Evolutionary conservation across 2,888 invertebrate genomes (phyloP).

Genomic region (Keiferia lycopersicella): DNA sequence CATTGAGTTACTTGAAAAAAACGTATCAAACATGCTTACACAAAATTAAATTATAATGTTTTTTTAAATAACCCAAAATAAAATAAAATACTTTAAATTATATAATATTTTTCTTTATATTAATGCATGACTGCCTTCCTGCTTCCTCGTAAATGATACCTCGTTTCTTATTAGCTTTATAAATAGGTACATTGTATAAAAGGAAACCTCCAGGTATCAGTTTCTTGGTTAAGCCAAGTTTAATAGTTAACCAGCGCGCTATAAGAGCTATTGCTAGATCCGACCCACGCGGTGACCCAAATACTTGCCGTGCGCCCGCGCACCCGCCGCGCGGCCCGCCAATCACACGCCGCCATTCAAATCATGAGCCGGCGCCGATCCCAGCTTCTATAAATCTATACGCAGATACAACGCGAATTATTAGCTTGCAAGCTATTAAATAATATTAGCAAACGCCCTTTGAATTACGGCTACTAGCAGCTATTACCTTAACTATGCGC

Average conservation of each 20-base stretch:
- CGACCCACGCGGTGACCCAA: slow-evolving; percentile 76
- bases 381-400: slow-evolving; percentile 61
- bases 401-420: slow-evolving; percentile 60
- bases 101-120: too few relatives aligned
- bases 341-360: slow-evolving; percentile 70
- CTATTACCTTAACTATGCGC: slow-evolving; percentile 37
- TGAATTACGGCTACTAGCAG: slow-evolving; percentile 45
- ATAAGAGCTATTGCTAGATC: slow-evolving; percentile 62
- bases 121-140: too few relatives aligned
- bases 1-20: too few relatives aligned
- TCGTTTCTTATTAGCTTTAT: slow-evolving; percentile 8
- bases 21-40: too few relatives aligned
- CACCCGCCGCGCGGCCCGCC: slow-evolving; percentile 63
- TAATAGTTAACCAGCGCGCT: slow-evolving; percentile 41
- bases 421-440: slow-evolving; percentile 56
- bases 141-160: neutral
- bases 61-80: too few relatives aligned
- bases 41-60: too few relatives aligned
- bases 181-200: slow-evolving; percentile 14
- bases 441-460: slow-evolving; percentile 64
- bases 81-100: too few relatives aligned
- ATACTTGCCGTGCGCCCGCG: slow-evolving; percentile 63
- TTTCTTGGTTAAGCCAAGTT: slow-evolving; percentile 14
- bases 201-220: slow-evolving; percentile 20
- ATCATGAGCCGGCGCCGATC: slow-evolving; percentile 70